A percentile compares a stretch with the other conserved stretches of the same genome.
phyloP scores from a whole-genome alignment of 2,113 vertebrate genomes.

The Hassar affinis region DNA sequence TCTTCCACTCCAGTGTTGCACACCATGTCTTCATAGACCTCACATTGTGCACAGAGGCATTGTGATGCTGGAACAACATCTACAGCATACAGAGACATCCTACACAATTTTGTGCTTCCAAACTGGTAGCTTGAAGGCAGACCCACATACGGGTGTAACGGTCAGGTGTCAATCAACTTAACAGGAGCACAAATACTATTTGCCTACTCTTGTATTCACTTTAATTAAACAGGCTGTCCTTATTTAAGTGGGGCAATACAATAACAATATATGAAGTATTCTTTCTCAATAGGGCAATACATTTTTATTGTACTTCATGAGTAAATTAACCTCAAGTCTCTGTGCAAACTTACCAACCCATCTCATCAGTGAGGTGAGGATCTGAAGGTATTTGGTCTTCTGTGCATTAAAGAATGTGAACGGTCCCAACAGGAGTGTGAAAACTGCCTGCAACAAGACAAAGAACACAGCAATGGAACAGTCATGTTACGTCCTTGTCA shows the following conservation, averaged over 20 bases:
- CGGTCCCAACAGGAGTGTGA: slow-evolving; percentile 87
- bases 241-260: not conserved
- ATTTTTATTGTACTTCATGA: not conserved
- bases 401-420: slow-evolving; percentile 97
- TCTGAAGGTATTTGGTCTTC: slow-evolving; percentile 98
- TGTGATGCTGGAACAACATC: not conserved
- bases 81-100: no score
- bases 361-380: slow-evolving; percentile 93
- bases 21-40: not conserved
- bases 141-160: no score
- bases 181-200: no score
- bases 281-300: not conserved
- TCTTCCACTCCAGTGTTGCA: not conserved
- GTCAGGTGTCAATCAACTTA: no score
- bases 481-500: not conserved
- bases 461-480: slow-evolving; percentile 13
- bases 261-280: not conserved
- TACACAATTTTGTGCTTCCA: no score
- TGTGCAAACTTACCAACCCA: slow-evolving; percentile 90
- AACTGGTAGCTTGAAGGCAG: no score
- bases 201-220: no score
- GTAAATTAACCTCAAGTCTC: not conserved
- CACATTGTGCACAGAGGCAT: not conserved
- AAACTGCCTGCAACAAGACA: slow-evolving; percentile 74
- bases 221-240: not conserved